Percentiles rank a stretch among this genome's conserved stretches.
Conservation (phyloP, 1,140 invertebrate species). For the Heterodera schachtii region DNA sequence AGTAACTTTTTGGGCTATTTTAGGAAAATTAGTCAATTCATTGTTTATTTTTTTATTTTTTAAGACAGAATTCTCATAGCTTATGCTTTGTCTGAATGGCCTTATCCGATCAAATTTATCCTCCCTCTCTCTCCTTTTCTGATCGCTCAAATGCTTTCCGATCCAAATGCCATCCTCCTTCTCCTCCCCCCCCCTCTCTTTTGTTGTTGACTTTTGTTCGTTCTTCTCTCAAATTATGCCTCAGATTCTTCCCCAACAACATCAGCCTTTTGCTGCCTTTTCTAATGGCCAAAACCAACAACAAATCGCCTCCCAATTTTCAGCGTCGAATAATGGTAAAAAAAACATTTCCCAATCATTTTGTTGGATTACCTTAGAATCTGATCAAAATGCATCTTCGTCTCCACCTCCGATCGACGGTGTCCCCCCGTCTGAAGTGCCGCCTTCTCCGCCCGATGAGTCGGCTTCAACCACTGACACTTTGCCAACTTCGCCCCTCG, state of each 20-base stretch:
- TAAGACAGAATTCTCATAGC: too few relatives aligned
- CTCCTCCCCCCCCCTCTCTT: background rate
- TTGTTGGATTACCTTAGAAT: background rate
- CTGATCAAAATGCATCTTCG: conserved; percentile 20
- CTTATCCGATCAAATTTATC: too few relatives aligned
- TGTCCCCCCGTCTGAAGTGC: background rate
- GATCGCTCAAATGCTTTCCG: too few relatives aligned
- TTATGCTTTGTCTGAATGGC: too few relatives aligned
- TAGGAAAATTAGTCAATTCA: too few relatives aligned
- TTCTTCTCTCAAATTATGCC: background rate
- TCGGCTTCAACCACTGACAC: background rate
- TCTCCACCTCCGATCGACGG: background rate
- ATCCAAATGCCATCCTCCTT: too few relatives aligned
- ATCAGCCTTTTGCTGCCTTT: too few relatives aligned
- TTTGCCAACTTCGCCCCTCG: conserved; percentile 1
- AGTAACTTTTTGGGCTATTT: background rate
- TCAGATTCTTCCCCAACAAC: conserved; percentile 22
- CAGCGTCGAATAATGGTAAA: too few relatives aligned
- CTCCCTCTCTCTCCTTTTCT: background rate
- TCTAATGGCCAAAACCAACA: too few relatives aligned
- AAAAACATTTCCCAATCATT: too few relatives aligned
- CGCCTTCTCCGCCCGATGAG: background rate
- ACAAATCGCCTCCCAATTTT: too few relatives aligned
- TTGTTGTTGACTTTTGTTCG: background rate
- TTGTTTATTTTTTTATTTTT: background rate